Conservation (phyloP, 2,113 vertebrate genomes). For the Ovibos moschatus region DNA sequence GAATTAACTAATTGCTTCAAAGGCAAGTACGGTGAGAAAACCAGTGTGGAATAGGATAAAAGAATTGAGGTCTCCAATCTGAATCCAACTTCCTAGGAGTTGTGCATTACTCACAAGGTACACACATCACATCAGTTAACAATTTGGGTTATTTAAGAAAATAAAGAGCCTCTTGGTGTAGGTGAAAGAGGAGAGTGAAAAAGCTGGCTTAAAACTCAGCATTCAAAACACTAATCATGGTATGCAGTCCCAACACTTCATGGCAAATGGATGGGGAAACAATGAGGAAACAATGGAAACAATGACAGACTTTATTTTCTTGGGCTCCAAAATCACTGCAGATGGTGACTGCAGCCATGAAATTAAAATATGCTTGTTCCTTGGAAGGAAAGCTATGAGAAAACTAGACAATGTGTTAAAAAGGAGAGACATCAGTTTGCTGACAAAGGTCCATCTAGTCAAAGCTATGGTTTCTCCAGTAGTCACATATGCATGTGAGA, state of each 20-base stretch:
- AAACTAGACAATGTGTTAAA: background rate
- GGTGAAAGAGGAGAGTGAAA: background rate
- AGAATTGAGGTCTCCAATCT: background rate
- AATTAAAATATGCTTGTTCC: background rate
- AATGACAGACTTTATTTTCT: background rate
- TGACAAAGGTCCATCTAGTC: background rate
- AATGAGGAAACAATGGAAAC: background rate
- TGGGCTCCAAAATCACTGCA: background rate
- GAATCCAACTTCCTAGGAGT: background rate
- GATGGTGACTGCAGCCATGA: background rate
- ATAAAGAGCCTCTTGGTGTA: background rate
- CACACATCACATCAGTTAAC: background rate
- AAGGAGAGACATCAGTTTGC: background rate
- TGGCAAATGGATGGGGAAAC: background rate
- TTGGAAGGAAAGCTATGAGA: background rate
- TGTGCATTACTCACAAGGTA: background rate
- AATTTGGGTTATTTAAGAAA: background rate
- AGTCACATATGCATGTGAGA: rapidly evolving
- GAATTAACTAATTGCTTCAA: background rate
- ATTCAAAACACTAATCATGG: background rate
- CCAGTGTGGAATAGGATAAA: background rate
- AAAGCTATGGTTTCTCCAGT: background rate
- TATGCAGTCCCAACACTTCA: background rate
- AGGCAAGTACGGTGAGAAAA: background rate
- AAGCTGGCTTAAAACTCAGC: background rate